phyloP scores from a whole-genome alignment of 2,888 invertebrate genomes.

The Cyclophora punctaria region DNA sequence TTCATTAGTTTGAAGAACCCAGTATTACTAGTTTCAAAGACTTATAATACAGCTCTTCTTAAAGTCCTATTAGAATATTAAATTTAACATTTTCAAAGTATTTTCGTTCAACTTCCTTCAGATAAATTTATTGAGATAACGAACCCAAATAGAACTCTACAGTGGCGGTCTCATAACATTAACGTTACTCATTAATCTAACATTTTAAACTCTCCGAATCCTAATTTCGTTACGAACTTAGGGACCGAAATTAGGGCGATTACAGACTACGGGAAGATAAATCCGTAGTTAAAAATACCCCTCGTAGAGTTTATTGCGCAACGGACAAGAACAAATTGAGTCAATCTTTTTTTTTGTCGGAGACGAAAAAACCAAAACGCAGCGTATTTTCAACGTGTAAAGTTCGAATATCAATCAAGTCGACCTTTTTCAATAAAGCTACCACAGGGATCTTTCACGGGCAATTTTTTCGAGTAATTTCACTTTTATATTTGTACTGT shows the following conservation, averaged over 20 bases:
- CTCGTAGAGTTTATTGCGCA: constrained; percentile 63
- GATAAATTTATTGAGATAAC: too few species aligned
- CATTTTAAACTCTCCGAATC: constrained; percentile 39
- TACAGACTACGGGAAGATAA: constrained; percentile 58
- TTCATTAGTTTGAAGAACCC: too few species aligned
- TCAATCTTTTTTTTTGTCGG: constrained; percentile 70
- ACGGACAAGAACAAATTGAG: constrained; percentile 73
- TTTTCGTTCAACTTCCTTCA: too few species aligned
- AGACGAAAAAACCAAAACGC: constrained; percentile 65
- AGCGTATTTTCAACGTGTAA: constrained; percentile 63
- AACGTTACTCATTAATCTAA: constrained; percentile 40
- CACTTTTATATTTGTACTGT: constrained; percentile 44
- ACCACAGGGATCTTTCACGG: constrained; percentile 50
- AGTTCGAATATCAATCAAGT: constrained; percentile 70
- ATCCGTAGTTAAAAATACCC: constrained; percentile 64
- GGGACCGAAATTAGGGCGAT: constrained; percentile 50
- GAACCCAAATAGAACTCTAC: too few species aligned
- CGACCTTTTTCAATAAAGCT: constrained; percentile 70
- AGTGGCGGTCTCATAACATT: constrained; percentile 24
- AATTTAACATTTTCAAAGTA: too few species aligned
- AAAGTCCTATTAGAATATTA: too few species aligned
- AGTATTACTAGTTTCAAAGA: too few species aligned
- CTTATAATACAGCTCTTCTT: too few species aligned
- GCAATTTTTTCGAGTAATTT: constrained; percentile 65
- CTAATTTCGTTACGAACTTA: constrained; percentile 35